Evolutionary conservation across 2,888 invertebrate genomes (phyloP), one percentile per base, ranked within the genome.

Genomic region (Lasioglossum malachurum): DNA sequence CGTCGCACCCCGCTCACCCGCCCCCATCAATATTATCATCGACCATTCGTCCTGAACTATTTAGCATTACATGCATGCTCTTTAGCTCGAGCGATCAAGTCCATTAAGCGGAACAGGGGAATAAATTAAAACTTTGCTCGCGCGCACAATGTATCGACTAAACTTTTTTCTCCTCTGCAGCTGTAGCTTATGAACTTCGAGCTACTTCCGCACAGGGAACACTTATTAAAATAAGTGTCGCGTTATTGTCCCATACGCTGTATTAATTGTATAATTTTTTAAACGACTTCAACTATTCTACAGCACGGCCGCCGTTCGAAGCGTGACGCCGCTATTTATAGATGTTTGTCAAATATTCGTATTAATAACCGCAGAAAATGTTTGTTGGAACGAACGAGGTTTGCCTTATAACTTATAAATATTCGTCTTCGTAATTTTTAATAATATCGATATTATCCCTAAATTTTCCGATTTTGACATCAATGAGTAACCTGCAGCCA

Each of bases 51-150:
- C 75, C 79, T 64, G 75, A 87, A 76, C 84, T 90, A 90, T 92
- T 93, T 90, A 89, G 91, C 91, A 86, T 90, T 88, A 88, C 90
- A 83, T 89, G 86, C 82, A 87, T 86, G 91, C 83, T 89, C 88
- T 88, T 91, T 89, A 87, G 87, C 90, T 87, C 87, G 87, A 71
- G 81, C 88, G 88, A 91, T 90, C 88, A 84, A 90, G 88, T 85
- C 90, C 89, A 92, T 93, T 92, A 91, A 89, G 81, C 88, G 27
- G 46, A 19, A 44, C n/a, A 72, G 44, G 88, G 88, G 88, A 86
- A 90, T 88, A 90, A 92, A 90, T 88, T 89, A 90, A 91, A 90
- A 88, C 83, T 87, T 27, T 60, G 23, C 12, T n/a, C 16, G 35
- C 71, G 38, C 14, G 38, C 46, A 23, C 69, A 53, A 35, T 16